These are phyloP conservation scores for Paralichthys olivaceus DNA, from an alignment of 2,113 vertebrate species.

Conservation along the genomic window DNA sequence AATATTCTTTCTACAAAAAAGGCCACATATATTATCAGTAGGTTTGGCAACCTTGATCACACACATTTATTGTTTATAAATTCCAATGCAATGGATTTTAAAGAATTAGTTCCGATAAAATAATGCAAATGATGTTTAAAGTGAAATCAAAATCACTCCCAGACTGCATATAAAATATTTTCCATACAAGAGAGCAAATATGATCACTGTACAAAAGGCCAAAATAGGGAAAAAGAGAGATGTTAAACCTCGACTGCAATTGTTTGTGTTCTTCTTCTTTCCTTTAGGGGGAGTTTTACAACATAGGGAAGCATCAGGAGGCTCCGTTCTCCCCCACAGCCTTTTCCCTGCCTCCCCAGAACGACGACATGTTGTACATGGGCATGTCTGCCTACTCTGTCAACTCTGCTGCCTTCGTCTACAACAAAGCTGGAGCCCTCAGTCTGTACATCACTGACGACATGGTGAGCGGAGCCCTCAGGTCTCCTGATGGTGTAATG, in stretches of 20 bases:
- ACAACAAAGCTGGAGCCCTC: slow-evolving; percentile 77
- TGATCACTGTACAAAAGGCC: no score
- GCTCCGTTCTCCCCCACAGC: slow-evolving; percentile 73
- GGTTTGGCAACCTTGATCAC: no score
- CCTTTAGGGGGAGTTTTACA: slow-evolving; percentile 84
- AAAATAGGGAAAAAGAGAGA: no score
- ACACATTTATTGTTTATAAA: no score
- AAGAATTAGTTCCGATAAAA: no score
- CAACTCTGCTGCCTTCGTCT: slow-evolving; percentile 83
- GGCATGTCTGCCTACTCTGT: slow-evolving; percentile 78
- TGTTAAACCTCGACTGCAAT: background rate
- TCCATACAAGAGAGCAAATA: no score
- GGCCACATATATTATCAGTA: no score
- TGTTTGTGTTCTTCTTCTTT: background rate
- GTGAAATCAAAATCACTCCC: no score
- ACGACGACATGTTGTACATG: slow-evolving; percentile 79
- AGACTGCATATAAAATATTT: no score
- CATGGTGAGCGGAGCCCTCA: slow-evolving; percentile 72
- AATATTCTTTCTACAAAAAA: no score
- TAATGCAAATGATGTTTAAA: no score
- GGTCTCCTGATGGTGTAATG: background rate
- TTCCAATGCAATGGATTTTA: no score
- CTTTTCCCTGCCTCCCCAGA: slow-evolving; percentile 70
- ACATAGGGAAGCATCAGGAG: slow-evolving; percentile 78
- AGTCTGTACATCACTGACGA: slow-evolving; percentile 81